These are phyloP conservation scores for Benthosema pterotum DNA, from an alignment of 2,797 vertebrate genomes.

Conservation along the genomic window DNA sequence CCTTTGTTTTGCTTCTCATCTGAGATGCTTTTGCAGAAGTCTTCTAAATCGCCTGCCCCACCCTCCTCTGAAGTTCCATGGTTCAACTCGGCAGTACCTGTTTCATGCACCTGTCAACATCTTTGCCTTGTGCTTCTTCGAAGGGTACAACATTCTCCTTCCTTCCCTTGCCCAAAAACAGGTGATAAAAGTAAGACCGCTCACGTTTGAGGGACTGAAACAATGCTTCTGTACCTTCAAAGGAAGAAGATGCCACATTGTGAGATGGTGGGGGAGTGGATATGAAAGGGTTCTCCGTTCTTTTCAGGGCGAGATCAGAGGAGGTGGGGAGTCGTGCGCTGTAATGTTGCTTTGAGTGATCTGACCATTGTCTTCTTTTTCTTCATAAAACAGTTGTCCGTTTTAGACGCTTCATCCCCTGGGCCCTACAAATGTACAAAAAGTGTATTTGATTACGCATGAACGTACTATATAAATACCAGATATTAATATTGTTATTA, in stretches of 20 bases:
- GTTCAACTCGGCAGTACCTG: conserved; percentile 67
- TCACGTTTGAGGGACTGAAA: conserved; percentile 74
- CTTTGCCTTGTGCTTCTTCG: conserved; percentile 68
- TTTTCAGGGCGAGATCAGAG: conserved; percentile 75
- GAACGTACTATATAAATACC: too few relatives aligned
- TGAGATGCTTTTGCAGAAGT: conserved; percentile 42
- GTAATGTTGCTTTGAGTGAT: conserved; percentile 63
- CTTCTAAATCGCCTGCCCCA: conserved; percentile 60
- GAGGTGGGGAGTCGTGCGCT: conserved; percentile 55
- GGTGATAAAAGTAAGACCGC: conserved; percentile 78
- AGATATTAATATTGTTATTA: too few relatives aligned
- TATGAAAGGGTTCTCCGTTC: conserved; percentile 76
- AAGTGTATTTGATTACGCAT: too few relatives aligned
- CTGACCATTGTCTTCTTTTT: conserved; percentile 56
- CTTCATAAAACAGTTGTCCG: too few relatives aligned
- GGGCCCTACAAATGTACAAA: too few relatives aligned
- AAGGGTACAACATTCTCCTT: conserved; percentile 68
- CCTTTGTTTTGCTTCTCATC: conserved; percentile 1
- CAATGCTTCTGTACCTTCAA: conserved; percentile 78
- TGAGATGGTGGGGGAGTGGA: conserved; percentile 69
- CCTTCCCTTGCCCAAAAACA: conserved; percentile 60
- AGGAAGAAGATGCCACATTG: conserved; percentile 70
- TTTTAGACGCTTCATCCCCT: too few relatives aligned
- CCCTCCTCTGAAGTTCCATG: conserved; percentile 58
- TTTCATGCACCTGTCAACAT: conserved; percentile 70